Base-by-base conservation (phyloP, 1,140 invertebrate species). In the Drosophila parvula region DNA sequence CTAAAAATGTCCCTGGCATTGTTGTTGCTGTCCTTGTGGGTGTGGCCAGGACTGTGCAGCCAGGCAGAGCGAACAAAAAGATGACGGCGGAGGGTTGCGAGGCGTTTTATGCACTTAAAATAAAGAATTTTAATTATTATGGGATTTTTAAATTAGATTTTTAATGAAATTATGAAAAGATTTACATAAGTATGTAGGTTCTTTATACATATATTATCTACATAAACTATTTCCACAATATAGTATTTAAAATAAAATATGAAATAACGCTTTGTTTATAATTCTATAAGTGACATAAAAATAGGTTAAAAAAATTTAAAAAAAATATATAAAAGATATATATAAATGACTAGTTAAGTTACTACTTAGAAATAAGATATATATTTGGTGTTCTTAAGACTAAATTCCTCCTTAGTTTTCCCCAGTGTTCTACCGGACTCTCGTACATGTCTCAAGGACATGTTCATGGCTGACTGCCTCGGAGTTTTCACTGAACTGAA, bases 1-100 rank as follows among this genome's bases (percentile, higher is more conserved):
- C 83, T 86, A 88, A 86, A 86, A 86, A 79, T 86, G 83, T 86
- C 84, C 70, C 58, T 79, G 69, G 28, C 58, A 43, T 70, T 51
- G 67, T 77, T 76, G 63, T 62, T 62, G 58, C 32, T 57, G 60
- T 47, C 18, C 75, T 55, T 71, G 75, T 75, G 74, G 75, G 82
- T 65, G 82, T 76, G 74, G 56, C 68, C 3, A 57, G 48, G 16
- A 45, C 60, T 63, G 78, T 70, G 64, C 75, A 70, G 69, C 51
- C 45, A 69, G 47, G 32, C 57, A 53, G 47, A 70, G 30, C 5
- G 65, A 56, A 70, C 70, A 81, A 79, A 86, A 82, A 80, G 55
- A 58, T 56, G n/a, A 16, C 18, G 41, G 12, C 30, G 11, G 11
- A 6, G 40, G 27, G 53, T 10, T 34, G 22, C 7, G 11, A 44